Base-by-base conservation (phyloP, 2,797 vertebrate genomes). In the Phoxinus dragarum region DNA sequence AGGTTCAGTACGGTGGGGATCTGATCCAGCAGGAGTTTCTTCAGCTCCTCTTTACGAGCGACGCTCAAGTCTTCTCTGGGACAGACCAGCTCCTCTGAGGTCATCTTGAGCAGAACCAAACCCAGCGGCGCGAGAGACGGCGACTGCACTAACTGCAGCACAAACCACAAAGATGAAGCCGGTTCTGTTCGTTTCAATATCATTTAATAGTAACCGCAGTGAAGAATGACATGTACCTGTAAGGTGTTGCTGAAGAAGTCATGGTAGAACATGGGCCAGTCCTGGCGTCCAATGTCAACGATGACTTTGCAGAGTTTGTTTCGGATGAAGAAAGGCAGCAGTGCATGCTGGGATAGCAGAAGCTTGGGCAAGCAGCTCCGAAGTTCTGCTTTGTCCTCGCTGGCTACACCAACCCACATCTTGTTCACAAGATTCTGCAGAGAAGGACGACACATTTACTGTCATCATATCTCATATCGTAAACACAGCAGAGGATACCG, bases 211-310 rank as follows among this genome's bases (percentile, higher is more conserved):
- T 19, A 21, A 7, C 5, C 11, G 14, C 27, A 34, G 61, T 34
- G 17, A 34, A 66, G 19, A 54, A 27, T 1, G 6, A 10, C 12
- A 59, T 0, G 4, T 86, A 99, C 98, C 97, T 99, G 98, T 90
- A 99, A 95, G 68, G 97, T 99, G 93, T 97, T 99, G 76, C 97
- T 98, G 92, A 99, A 99, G 93, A 99, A 99, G 92, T 99, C 97
- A 38, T 98, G 98, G 94, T 99, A 99, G 93, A 99, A 99, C 98
- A 99, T 99, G 0, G 98, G 98, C 98, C 98, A 99, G 90, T 99
- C 98, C 79, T 99, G 98, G 87, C 98, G 96, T 84, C 98, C 98
- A 10, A 99, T 99, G 88, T 99, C 98, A 88, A 99, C 98, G 0
- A 99, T 99, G 91, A 99, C 98, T 93, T 99, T 99, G 92, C 97